phyloP scores from a whole-genome alignment of 2,888 invertebrate genomes.

The Agrochola lota region DNA sequence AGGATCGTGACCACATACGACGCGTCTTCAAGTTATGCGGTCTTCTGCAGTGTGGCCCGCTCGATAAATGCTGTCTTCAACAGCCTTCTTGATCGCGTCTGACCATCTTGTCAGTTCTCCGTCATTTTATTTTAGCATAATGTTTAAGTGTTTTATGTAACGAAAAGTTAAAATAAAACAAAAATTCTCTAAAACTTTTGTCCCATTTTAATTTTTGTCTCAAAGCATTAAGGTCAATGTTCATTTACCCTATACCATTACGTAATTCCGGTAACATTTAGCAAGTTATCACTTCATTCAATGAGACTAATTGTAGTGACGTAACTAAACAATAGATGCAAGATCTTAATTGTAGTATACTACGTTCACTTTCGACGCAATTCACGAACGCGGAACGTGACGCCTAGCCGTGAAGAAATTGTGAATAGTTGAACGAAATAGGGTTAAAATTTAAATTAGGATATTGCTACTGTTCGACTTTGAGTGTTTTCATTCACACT shows the following conservation, averaged over 20 bases:
- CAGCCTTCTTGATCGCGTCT: neutral
- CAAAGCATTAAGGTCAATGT: neutral
- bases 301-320: conserved; percentile 53
- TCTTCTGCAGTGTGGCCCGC: neutral
- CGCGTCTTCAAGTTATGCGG: neutral
- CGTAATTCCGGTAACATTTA: conserved; percentile 31
- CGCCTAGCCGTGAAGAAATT: conserved; percentile 62
- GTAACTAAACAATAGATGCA: conserved; percentile 64
- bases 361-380: conserved; percentile 66
- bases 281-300: conserved; percentile 56
- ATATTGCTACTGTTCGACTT: conserved; percentile 22
- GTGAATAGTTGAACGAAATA: conserved; percentile 54
- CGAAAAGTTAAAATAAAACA: neutral
- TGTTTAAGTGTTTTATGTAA: neutral
- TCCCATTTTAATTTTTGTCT: neutral
- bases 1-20: neutral
- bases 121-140: neutral
- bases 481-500: neutral
- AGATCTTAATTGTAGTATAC: conserved; percentile 66
- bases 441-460: conserved; percentile 29
- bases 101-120: neutral
- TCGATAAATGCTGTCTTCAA: neutral
- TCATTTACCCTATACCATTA: conserved; percentile 7
- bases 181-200: neutral
- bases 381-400: conserved; percentile 67